Base-by-base conservation (phyloP, 2,113 vertebrate species). In the Noctilio leporinus region DNA sequence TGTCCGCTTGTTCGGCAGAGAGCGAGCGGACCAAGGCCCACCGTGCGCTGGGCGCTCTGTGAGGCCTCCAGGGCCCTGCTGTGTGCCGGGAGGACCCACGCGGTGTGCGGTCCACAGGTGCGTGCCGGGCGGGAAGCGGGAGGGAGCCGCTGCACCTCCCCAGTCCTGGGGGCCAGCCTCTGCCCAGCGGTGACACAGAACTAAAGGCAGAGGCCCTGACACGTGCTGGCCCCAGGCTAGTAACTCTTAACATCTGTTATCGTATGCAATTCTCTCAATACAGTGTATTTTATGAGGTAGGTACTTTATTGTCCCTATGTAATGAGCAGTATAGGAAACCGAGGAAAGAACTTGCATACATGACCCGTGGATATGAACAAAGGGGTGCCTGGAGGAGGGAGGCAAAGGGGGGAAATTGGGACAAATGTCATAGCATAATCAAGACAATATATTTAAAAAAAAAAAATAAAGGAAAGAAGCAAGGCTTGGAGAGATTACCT, bases 81-180 rank as follows among this genome's bases (percentile, higher is more conserved):
- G 4, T 24, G 26, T 1, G 3, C 2, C 0, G 45, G 33, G 33
- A 19, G n/a, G n/a, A n/a, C n/a, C n/a, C n/a, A n/a, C n/a, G n/a
- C 10, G 5, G 43, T 0, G 14, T 22, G 43, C 24, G 30, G 8
- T 38, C 2, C 65, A 6, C n/a, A n/a, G 45, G 38, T 38, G 30
- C 5, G 3, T 4, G 26, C n/a, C 4, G 20, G 49, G 16, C 33
- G 16, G 38, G 7, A 22, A 15, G 62, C 47, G 30, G 16, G 38
- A 10, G 75, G 20, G 12, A 62, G 9, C 10, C 43, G 20, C 1
- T 17, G 2, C 3, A 6, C 16, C 16, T 65, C 30, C n/a, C 9
- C 1, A 16, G 19, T 45, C 30, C 9, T 40, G 30, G n/a, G n/a
- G 22, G 19, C 22, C 6, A 22, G 30, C 7, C 40, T 82, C 72